phyloP scores from a whole-genome alignment of 1,140 invertebrate species.

The Orussus abietinus region DNA sequence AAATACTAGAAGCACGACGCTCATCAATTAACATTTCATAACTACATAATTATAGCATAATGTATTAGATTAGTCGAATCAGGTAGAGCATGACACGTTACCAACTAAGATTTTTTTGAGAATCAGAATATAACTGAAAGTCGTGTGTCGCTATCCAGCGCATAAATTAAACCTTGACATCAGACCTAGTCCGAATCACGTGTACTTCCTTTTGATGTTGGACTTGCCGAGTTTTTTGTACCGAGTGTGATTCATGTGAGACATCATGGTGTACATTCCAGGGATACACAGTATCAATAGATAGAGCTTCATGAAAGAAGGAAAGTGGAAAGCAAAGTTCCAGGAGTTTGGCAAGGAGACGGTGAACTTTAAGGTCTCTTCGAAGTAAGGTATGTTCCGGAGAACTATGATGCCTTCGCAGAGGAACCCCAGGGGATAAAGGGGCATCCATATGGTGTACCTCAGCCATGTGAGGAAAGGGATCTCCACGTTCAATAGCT shows the following conservation, averaged over 20 bases:
- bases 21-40: too few relatives aligned
- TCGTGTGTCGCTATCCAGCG: too few relatives aligned
- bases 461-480: slow-evolving; percentile 84
- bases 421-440: slow-evolving; percentile 86
- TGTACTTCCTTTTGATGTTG: slow-evolving; percentile 27
- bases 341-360: slow-evolving; percentile 75
- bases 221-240: slow-evolving; percentile 57
- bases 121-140: too few relatives aligned
- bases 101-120: too few relatives aligned
- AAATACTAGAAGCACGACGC: too few relatives aligned
- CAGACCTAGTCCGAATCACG: too few relatives aligned
- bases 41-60: too few relatives aligned
- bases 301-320: slow-evolving; percentile 73
- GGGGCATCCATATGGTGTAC: slow-evolving; percentile 88
- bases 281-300: slow-evolving; percentile 73
- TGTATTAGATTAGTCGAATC: too few relatives aligned
- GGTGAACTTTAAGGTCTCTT: slow-evolving; percentile 76
- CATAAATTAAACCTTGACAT: too few relatives aligned
- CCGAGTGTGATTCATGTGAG: slow-evolving; percentile 70
- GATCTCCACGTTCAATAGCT: slow-evolving; percentile 71
- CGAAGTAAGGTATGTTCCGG: slow-evolving; percentile 83
- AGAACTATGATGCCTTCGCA: slow-evolving; percentile 81
- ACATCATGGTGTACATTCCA: slow-evolving; percentile 71
- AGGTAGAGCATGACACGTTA: too few relatives aligned
- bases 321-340: slow-evolving; percentile 86